Evolutionary conservation across 1,140 invertebrate species (phyloP), one percentile per base, ranked within the genome.

Genomic region (Epicauta chinensis): DNA sequence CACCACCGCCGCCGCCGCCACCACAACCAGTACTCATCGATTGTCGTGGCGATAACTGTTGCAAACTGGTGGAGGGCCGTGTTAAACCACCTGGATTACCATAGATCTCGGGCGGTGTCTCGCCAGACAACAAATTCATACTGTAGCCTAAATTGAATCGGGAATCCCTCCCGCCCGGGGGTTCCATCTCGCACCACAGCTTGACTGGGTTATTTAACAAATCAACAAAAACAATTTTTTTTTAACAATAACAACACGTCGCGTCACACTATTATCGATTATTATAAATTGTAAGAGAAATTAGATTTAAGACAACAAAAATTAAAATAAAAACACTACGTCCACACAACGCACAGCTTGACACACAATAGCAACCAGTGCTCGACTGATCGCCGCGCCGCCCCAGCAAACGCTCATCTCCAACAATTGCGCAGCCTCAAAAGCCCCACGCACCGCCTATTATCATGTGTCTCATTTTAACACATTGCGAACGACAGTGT

Each of bases 61-160:
- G 68, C 31, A 80, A 67, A 17, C 78, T 76, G 58, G 79, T 78
- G 34, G 77, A 80, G 57, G 80, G 81, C 64, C 78, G 75, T 58
- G 76, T 80, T 67, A 70, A 74, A 59, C n/a, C n/a, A n/a, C 75
- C 77, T 48, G 81, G 77, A 60, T 78, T 78, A 54, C 81, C 82
- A 72, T 89, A 89, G 68, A 89, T 85, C 64, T 89, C 86, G 55
- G 82, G 75, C 64, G 81, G 77, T 55, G 76, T 73, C 64, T 88
- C 86, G 64, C 83, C 80, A 57, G 81, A 79, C 65, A 88, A 77
- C 64, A 89, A 76, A 65, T 86, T 84, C 83, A 89, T 88, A 70
- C 81, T 82, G 75, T 89, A 89, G 69, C 83, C 81, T 75, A 88
- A 81, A 75, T 83, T 85, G 74, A 87, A 89, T 70, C 86, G 84